A percentile compares a stretch with the other conserved stretches of the same genome.
phyloP scores from a whole-genome alignment of 2,113 vertebrate genomes.

The Tachysurus vachellii region DNA sequence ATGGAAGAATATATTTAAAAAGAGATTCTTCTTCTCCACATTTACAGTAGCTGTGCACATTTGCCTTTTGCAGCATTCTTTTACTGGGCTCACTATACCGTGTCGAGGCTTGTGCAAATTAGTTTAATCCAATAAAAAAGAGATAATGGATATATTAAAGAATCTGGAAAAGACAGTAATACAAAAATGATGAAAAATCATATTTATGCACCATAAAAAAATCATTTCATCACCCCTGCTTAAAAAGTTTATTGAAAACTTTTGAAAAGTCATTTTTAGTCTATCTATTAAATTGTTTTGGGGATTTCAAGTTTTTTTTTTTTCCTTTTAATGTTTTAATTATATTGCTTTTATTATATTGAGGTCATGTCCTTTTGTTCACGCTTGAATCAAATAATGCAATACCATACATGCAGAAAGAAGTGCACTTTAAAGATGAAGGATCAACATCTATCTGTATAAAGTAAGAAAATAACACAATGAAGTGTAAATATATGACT shows the following conservation, averaged over 20 bases:
- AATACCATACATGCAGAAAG: neutral
- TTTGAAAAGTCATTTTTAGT: neutral
- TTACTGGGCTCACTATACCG: slow-evolving; percentile 3
- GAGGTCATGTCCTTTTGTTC: neutral
- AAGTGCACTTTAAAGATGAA: neutral
- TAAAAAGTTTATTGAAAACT: slow-evolving; percentile 16
- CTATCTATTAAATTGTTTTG: neutral
- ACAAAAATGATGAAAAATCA: slow-evolving; percentile 14
- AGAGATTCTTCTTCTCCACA: neutral
- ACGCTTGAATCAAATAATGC: neutral
- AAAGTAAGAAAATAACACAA: neutral
- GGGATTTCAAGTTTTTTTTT: neutral
- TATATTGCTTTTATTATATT: neutral
- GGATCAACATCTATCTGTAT: neutral
- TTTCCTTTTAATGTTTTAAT: neutral
- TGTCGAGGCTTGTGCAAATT: neutral
- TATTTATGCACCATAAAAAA: neutral
- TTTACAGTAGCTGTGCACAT: slow-evolving; percentile 1
- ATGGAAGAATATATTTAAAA: slow-evolving; percentile 1
- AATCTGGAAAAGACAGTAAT: slow-evolving; percentile 9
- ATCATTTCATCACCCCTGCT: slow-evolving; percentile 5
- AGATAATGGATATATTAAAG: slow-evolving; percentile 13
- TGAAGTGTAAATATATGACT: neutral
- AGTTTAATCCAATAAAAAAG: slow-evolving; percentile 17
- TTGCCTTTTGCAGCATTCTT: slow-evolving; percentile 14